phyloP scores from a whole-genome alignment of 2,113 vertebrate genomes.

The Deroptyus accipitrinus region DNA sequence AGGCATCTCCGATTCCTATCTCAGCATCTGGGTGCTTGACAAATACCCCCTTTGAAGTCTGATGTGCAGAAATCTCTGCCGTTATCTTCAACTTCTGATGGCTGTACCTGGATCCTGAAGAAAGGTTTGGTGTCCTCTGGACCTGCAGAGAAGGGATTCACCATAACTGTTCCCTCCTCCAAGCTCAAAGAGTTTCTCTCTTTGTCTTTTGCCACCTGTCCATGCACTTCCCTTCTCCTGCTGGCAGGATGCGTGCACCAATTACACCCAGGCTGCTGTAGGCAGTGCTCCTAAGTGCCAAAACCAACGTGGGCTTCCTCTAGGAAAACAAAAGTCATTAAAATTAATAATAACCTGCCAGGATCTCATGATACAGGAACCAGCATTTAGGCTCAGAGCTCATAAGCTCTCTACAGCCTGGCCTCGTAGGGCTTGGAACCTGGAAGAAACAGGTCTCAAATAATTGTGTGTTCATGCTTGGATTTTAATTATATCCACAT shows the following conservation, averaged over 20 bases:
- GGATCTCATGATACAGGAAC: neutral
- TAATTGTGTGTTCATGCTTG: neutral
- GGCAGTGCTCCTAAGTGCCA: conserved; percentile 62
- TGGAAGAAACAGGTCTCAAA: neutral
- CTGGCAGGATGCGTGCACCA: conserved; percentile 81
- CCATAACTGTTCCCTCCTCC: conserved; percentile 32
- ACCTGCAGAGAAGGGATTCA: conserved; percentile 70
- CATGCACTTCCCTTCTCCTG: conserved; percentile 76
- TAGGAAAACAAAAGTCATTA: conserved; percentile 30
- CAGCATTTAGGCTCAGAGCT: neutral
- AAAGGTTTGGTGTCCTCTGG: conserved; percentile 72
- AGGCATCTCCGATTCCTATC: neutral
- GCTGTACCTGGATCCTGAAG: conserved; percentile 73
- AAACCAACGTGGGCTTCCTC: conserved; percentile 81
- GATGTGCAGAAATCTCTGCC: neutral
- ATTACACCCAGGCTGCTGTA: conserved; percentile 78
- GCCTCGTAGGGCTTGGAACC: neutral
- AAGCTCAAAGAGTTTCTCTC: conserved; percentile 64
- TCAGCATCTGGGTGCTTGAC: neutral
- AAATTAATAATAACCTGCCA: conserved; percentile 6
- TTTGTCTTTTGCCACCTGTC: conserved; percentile 74
- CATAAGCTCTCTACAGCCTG: neutral
- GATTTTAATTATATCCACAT: conserved; percentile 6
- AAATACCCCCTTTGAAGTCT: neutral
- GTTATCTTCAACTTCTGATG: neutral